Percentiles rank a stretch among this genome's conserved stretches.
Conservation (phyloP, 2,113 vertebrate species). For the Sturnira hondurensis region DNA sequence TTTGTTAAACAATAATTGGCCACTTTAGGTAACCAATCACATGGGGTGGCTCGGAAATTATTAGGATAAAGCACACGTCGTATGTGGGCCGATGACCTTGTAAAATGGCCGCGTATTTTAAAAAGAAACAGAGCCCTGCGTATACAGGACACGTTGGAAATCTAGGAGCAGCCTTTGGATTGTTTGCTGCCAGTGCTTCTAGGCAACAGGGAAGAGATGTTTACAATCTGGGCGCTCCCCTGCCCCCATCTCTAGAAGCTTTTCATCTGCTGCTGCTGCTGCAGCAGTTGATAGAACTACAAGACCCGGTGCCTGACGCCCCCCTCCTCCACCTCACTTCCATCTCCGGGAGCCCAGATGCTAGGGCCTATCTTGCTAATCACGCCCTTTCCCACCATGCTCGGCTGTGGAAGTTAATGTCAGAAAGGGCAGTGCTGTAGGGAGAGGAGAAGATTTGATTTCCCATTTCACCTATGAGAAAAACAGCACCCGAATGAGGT, state of each 20-base stretch:
- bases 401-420: constrained; percentile 48
- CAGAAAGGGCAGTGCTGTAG: not conserved
- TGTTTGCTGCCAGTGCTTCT: constrained; percentile 73
- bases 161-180: constrained; percentile 49
- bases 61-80: not conserved
- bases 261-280: constrained; percentile 51
- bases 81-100: not conserved
- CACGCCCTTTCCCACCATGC: constrained; percentile 44
- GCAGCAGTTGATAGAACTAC: not conserved
- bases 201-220: constrained; percentile 73
- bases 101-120: constrained; percentile 42
- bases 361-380: constrained; percentile 51
- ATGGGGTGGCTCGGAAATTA: not conserved
- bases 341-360: constrained; percentile 25
- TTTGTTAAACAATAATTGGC: constrained; percentile 47
- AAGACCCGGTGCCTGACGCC: not conserved
- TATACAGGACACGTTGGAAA: constrained; percentile 41
- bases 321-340: constrained; percentile 44
- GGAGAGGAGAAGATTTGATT: constrained; percentile 47
- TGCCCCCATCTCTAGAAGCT: constrained; percentile 65
- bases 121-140: constrained; percentile 12
- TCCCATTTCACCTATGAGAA: constrained; percentile 47
- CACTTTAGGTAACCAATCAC: constrained; percentile 23
- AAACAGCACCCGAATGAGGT: not conserved
- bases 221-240: constrained; percentile 71